A percentile compares a stretch with the other conserved stretches of the same genome.
These are phyloP conservation scores for Xenopus petersii DNA, from an alignment of 2,797 vertebrate genomes.

Conservation along the genomic window DNA sequence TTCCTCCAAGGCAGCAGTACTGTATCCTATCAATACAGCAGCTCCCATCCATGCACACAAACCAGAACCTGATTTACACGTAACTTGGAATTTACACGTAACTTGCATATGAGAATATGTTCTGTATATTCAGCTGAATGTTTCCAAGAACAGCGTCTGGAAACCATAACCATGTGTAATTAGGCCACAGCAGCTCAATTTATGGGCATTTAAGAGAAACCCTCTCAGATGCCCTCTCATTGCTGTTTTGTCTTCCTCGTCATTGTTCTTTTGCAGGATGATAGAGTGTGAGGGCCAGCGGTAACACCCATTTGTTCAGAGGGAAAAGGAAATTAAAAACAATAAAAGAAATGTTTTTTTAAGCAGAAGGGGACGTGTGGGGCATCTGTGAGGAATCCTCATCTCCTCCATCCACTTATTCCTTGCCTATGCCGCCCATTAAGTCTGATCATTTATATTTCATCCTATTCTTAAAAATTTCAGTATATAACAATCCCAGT, in stretches of 20 bases:
- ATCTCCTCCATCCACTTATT: conserved; percentile 50
- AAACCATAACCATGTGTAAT: not conserved
- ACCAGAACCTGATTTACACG: too few species aligned
- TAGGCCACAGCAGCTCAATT: conserved; percentile 45
- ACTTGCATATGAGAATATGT: too few species aligned
- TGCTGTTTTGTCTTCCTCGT: conserved; percentile 48
- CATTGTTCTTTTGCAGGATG: conserved; percentile 54
- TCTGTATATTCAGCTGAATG: too few species aligned
- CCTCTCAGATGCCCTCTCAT: conserved; percentile 41
- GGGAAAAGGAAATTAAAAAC: conserved; percentile 56
- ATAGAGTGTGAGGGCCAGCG: conserved; percentile 40
- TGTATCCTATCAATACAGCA: too few species aligned
- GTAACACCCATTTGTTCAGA: too few species aligned
- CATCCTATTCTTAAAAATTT: conserved; percentile 74
- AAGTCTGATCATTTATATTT: conserved; percentile 74
- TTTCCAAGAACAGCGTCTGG: too few species aligned
- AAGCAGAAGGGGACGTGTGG: conserved; percentile 58
- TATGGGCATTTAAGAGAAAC: conserved; percentile 57
- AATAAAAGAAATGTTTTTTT: conserved; percentile 57
- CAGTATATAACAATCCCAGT: conserved; percentile 68
- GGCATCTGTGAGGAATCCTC: conserved; percentile 46
- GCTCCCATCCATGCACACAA: too few species aligned
- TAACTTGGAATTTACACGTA: too few species aligned
- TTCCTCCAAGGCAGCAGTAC: too few species aligned
- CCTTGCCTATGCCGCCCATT: conserved; percentile 60